Evolutionary conservation across 2,888 invertebrate species (phyloP).

Genomic region (Ephialtes manifestator): DNA sequence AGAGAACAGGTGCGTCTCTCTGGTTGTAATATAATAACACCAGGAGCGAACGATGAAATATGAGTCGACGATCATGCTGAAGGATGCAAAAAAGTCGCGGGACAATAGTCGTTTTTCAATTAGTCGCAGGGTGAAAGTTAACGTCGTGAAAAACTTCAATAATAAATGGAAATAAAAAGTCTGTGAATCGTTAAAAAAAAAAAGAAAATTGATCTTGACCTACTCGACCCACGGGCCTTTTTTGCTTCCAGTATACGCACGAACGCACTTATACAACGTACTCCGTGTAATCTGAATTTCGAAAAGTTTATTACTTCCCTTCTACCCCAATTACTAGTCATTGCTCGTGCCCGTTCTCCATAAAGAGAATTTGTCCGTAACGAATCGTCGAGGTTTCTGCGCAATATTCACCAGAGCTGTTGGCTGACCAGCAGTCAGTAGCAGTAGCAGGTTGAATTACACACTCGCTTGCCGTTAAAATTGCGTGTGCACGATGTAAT

Average conservation of each 20-base stretch:
- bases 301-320: slow-evolving; percentile 50
- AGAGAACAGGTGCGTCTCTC: slow-evolving; percentile 7
- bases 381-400: slow-evolving; percentile 46
- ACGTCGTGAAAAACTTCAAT: slow-evolving; percentile 19
- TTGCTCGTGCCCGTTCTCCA: slow-evolving; percentile 39
- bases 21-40: slow-evolving; percentile 23
- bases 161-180: slow-evolving; percentile 8
- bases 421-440: neutral
- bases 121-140: slow-evolving; percentile 40
- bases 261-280: slow-evolving; percentile 22
- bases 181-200: slow-evolving; percentile 36
- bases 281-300: slow-evolving; percentile 40
- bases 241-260: slow-evolving; percentile 19
- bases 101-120: slow-evolving; percentile 26
- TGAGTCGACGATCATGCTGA: slow-evolving; percentile 3
- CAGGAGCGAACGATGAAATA: slow-evolving; percentile 9
- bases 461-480: slow-evolving; percentile 49
- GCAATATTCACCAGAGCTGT: slow-evolving; percentile 30
- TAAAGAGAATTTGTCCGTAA: slow-evolving; percentile 49
- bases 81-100: slow-evolving; percentile 13
- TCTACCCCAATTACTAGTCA: slow-evolving; percentile 55
- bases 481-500: slow-evolving; percentile 26
- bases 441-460: slow-evolving; percentile 51
- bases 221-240: slow-evolving; percentile 34
- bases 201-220: slow-evolving; percentile 32